Evolutionary conservation across 2,113 vertebrate genomes (phyloP).

Genomic region (Urocitellus parryii): DNA sequence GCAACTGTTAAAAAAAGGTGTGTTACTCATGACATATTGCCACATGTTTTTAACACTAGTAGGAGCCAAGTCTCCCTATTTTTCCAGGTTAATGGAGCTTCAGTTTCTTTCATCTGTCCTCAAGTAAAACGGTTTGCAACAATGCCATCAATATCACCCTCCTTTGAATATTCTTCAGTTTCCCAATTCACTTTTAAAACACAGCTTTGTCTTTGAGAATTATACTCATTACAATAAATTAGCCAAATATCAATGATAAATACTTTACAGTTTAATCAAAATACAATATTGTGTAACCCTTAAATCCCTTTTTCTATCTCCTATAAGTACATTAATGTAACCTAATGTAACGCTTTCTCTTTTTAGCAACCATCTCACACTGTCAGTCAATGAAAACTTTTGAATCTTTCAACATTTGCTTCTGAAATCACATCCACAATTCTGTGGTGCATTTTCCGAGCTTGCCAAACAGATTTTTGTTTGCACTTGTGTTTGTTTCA

Average conservation of each 20-base stretch:
- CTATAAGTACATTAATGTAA: neutral
- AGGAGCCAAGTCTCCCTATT: neutral
- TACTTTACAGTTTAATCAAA: neutral
- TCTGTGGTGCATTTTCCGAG: neutral
- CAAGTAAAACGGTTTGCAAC: neutral
- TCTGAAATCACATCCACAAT: neutral
- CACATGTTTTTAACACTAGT: neutral
- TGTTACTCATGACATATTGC: neutral
- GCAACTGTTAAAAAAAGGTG: neutral
- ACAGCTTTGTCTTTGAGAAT: neutral
- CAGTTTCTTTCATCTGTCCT: neutral
- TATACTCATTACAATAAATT: conserved; percentile 29
- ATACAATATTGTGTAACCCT: neutral
- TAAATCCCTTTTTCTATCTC: neutral
- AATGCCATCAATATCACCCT: neutral
- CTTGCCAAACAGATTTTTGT: neutral
- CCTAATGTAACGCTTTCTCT: neutral
- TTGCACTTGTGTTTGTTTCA: neutral
- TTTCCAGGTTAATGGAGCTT: neutral
- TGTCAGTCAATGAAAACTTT: conserved; percentile 7
- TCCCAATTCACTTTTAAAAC: neutral
- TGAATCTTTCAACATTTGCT: conserved; percentile 48
- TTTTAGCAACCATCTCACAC: neutral
- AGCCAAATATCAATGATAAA: conserved; percentile 19
- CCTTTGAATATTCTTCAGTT: neutral